Percentiles rank a stretch among this genome's conserved stretches.
phyloP scores from a whole-genome alignment of 1,140 invertebrate genomes.

The Caenorhabditis briggsae region DNA sequence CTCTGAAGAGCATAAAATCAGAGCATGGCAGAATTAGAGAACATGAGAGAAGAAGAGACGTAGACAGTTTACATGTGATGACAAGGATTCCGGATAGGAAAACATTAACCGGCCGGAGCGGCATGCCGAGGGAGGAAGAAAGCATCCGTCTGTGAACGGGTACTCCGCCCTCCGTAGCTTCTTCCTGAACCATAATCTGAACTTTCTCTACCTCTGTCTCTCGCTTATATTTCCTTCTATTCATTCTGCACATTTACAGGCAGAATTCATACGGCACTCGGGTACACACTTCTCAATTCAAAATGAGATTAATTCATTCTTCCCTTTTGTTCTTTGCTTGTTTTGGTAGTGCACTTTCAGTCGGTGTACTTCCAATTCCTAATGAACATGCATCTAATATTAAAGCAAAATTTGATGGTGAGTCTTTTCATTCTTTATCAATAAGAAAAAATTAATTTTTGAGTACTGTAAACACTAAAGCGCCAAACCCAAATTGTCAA shows the following conservation, averaged over 20 bases:
- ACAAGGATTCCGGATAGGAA: conserved; percentile 16
- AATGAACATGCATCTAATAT: conserved; percentile 54
- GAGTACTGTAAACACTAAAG: too few species aligned
- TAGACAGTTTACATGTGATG: not conserved
- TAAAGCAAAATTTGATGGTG: conserved; percentile 50
- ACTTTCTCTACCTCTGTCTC: not conserved
- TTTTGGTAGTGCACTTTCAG: conserved; percentile 12
- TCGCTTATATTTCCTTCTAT: not conserved
- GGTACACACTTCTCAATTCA: conserved; percentile 26
- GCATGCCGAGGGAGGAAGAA: conserved; percentile 23
- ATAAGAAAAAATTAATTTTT: too few species aligned
- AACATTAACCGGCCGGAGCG: not conserved
- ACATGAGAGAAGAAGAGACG: not conserved
- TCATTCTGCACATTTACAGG: conserved; percentile 18
- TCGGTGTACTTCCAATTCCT: conserved; percentile 36
- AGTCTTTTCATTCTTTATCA: not conserved
- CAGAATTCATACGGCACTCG: conserved; percentile 46
- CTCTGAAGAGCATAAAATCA: not conserved
- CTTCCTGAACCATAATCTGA: conserved; percentile 28
- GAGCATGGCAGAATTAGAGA: conserved; percentile 30
- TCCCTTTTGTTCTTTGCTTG: conserved; percentile 7
- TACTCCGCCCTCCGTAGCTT: not conserved
- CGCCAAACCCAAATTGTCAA: too few species aligned
- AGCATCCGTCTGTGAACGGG: conserved; percentile 41
- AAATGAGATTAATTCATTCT: conserved; percentile 48